Base-by-base conservation (phyloP, 2,797 vertebrate genomes). In the Gymnocypris eckloni region DNA sequence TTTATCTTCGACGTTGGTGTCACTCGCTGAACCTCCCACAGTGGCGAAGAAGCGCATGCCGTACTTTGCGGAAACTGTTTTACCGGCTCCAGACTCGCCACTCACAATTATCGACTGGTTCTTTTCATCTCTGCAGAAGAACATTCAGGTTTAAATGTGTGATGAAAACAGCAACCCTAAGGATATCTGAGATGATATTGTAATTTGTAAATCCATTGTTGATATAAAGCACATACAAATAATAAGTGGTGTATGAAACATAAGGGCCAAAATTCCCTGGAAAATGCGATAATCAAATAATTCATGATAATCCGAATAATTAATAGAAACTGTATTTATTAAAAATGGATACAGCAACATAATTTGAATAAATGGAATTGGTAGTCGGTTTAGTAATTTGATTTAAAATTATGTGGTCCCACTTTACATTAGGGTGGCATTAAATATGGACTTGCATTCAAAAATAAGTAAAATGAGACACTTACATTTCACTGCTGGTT, bases 61-160 rank as follows among this genome's bases (percentile, higher is more conserved):
- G 0, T 99, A 99, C 83, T 99, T 99, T 33, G 98, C 98, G 0
- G 98, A 99, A 11, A 99, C 97, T 0, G 98, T 99, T 92, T 99
- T 99, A 2, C 98, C 98, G 0, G 98, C 98, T 54, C 98, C 98
- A 0, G 98, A 99, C 85, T 99, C 98, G 2, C 98, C 98, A 0
- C 98, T 99, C 12, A 99, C 98, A 0, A 99, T 98, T 91, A 99
- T 99, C 72, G 98, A 99, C 92, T 99, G 98, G 90, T 99, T 99
- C 94, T 96, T 97, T 93, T 98, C 97, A 4, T 99, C 97, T 90
- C 98, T 99, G 91, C 10, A 78, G 39, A 6, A 39, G 9, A 80
- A 69, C 54, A 7, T 75, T 59, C 15, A 77, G 22, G 2, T 76
- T 37, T 77, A 79, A 41, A 13, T 22, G 28, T 2, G 28, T 41